Percentiles rank a stretch among this genome's conserved stretches.
Evolutionary conservation across 2,113 vertebrate genomes (phyloP).

Genomic region (Xenus cinereus): DNA sequence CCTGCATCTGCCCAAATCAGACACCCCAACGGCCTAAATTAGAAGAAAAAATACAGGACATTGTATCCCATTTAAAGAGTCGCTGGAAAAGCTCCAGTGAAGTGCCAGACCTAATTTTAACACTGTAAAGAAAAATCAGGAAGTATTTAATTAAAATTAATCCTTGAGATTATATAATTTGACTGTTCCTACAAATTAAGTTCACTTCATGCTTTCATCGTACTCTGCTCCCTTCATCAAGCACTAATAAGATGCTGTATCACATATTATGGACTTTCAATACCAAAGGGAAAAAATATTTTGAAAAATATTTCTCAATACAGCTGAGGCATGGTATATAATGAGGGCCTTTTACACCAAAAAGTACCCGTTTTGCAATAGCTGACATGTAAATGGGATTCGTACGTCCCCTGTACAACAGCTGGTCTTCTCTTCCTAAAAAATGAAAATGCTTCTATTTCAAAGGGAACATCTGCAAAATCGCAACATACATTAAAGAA

Average conservation of each 20-base stretch:
- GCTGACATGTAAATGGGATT: conserved; percentile 18
- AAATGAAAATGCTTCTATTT: conserved; percentile 59
- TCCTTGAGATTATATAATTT: conserved; percentile 6
- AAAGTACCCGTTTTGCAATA: background rate
- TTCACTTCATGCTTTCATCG: background rate
- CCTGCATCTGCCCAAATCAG: background rate
- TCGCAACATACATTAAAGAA: conserved; percentile 39
- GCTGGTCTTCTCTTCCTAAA: conserved; percentile 46
- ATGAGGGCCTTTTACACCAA: conserved; percentile 9
- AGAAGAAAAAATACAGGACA: background rate
- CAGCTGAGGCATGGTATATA: background rate
- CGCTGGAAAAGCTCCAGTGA: background rate
- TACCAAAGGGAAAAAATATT: background rate
- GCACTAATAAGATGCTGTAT: background rate
- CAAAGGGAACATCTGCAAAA: conserved; percentile 74
- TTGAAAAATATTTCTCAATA: background rate
- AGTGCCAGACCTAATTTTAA: background rate
- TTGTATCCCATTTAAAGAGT: background rate
- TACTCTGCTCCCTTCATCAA: background rate
- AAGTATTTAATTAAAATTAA: conserved; percentile 38
- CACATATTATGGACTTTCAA: background rate
- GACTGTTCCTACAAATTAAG: background rate
- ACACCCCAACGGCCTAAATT: background rate
- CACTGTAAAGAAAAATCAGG: background rate
- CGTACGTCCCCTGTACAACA: conserved; percentile 30